Base-by-base conservation (phyloP, 2,888 invertebrate genomes). In the Anthoptus insignis region DNA sequence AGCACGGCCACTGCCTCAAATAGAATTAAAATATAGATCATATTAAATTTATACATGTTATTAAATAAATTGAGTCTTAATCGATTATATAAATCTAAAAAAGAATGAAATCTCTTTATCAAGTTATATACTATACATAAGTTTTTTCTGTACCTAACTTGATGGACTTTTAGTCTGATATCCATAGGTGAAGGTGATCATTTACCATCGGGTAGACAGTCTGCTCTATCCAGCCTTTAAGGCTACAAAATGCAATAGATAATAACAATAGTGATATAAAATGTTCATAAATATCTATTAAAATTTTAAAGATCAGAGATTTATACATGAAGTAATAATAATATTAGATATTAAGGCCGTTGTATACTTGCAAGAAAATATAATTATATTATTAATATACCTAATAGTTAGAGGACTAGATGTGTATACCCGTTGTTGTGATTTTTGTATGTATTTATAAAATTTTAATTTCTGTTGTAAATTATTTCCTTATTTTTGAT, bases 391-490 rank as follows among this genome's bases (percentile, higher is more conserved):
- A 27, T 5, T 27, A 27, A 5, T 27, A 27, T 27, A 27, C 27
- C n/a, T 42, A 58, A 29, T 39, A 57, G 16, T 56, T 54, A 53
- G 60, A 58, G 59, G 24, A 68, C 59, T 64, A 67, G 65, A 56
- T 47, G 42, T 57, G 60, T 61, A 66, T 58, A 63, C 66, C 63
- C 57, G 72, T 69, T 73, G 79, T 79, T 81, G 80, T 78, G 75
- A 78, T 79, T 79, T 75, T 71, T 69, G 52, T 68, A 70, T 64
- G 54, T 66, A 65, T 57, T 52, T 50, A 50, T 57, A 69, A 73
- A 74, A 64, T 67, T 74, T 76, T 76, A 76, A 72, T 64, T 72
- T 78, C 75, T 81, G 81, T 83, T 87, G 81, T 84, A 84, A 81
- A 80, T 73, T 74, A 72, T 73, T 67, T 71, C 66, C 64, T 67